A percentile compares a stretch with the other conserved stretches of the same genome.
Evolutionary conservation across 2,888 invertebrate species (phyloP).

Genomic region (Smittia aterrima): DNA sequence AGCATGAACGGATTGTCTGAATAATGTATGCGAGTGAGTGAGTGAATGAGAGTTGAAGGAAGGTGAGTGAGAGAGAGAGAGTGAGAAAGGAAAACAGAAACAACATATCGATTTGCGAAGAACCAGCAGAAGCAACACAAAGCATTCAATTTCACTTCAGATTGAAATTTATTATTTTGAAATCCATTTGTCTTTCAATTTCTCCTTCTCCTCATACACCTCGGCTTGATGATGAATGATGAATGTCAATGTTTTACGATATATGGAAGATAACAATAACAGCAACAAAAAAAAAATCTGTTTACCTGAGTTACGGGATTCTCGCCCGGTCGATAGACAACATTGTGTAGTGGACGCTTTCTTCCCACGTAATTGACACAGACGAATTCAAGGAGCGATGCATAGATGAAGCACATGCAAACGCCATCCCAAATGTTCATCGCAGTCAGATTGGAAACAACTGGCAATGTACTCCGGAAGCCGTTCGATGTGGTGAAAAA

Average conservation of each 20-base stretch:
- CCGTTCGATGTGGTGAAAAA: constrained; percentile 95
- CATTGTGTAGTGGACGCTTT: constrained; percentile 83
- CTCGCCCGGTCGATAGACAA: constrained; percentile 84
- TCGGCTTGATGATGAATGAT: neutral
- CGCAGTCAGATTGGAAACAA: constrained; percentile 89
- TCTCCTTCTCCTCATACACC: neutral
- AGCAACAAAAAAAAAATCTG: too few relatives aligned
- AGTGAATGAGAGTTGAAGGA: too few relatives aligned
- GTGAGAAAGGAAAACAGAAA: neutral
- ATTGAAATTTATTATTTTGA: neutral
- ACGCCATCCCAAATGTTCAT: constrained; percentile 98
- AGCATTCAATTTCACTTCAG: too few relatives aligned
- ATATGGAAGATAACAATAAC: too few relatives aligned
- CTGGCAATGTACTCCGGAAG: constrained; percentile 87
- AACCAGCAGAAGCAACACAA: neutral
- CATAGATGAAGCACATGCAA: constrained; percentile 96
- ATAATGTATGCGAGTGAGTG: neutral
- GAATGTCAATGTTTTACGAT: neutral
- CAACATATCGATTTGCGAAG: neutral
- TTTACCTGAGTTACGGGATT: constrained; percentile 85
- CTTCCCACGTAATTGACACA: constrained; percentile 94
- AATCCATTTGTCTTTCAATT: neutral
- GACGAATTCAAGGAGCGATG: constrained; percentile 88
- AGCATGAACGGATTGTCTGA: neutral
- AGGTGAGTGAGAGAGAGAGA: too few relatives aligned